Percentiles rank a stretch among this genome's conserved stretches.
Evolutionary conservation across 1,140 invertebrate species (phyloP).

Genomic region (Nixonia krombeini): DNA sequence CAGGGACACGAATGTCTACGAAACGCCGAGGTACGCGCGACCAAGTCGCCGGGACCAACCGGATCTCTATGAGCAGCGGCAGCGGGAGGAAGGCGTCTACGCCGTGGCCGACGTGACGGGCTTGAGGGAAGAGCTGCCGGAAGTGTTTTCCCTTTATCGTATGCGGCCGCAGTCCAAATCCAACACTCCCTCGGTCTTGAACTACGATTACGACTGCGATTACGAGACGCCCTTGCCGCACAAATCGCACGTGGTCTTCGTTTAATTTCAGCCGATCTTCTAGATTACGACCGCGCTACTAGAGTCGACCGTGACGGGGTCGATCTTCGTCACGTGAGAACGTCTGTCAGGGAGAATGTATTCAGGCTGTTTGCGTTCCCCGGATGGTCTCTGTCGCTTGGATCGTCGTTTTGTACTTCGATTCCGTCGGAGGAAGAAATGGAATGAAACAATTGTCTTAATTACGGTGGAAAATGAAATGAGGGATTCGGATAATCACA

Average conservation of each 20-base stretch:
- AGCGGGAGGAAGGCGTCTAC: slow-evolving; percentile 58
- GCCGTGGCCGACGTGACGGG: slow-evolving; percentile 63
- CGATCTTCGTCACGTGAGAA: neutral
- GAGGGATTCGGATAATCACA: no score
- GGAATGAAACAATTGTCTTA: no score
- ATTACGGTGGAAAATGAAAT: no score
- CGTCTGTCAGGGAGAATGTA: no score
- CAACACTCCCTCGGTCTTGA: slow-evolving; percentile 48
- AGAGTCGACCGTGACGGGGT: neutral
- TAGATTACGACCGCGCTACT: neutral
- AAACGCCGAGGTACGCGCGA: slow-evolving; percentile 56
- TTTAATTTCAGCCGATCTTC: slow-evolving; percentile 40
- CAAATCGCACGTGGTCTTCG: slow-evolving; percentile 68
- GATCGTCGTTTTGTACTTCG: no score
- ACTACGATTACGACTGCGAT: slow-evolving; percentile 63
- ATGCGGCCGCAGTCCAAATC: slow-evolving; percentile 46
- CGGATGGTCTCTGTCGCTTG: no score
- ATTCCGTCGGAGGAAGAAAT: no score
- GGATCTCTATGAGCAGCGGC: slow-evolving; percentile 19
- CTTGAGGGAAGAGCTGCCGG: slow-evolving; percentile 57
- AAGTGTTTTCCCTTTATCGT: slow-evolving; percentile 61
- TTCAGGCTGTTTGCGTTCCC: no score
- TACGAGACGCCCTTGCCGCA: slow-evolving; percentile 58
- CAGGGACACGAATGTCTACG: slow-evolving; percentile 60
- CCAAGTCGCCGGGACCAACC: slow-evolving; percentile 23